These are phyloP conservation scores for Nyctereutes procyonoides DNA, from an alignment of 2,113 vertebrate genomes.

Conservation along the genomic window DNA sequence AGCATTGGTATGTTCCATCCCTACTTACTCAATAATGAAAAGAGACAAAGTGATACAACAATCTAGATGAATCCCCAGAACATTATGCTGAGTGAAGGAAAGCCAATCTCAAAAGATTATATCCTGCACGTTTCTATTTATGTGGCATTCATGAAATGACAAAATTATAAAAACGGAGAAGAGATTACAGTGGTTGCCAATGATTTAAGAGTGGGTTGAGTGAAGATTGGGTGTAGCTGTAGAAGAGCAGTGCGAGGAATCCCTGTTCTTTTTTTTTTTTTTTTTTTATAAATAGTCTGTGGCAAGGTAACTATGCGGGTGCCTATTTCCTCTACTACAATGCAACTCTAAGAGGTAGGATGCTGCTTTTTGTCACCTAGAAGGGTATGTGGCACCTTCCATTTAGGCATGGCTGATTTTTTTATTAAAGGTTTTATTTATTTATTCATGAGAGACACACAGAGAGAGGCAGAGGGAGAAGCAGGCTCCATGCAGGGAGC, in stretches of 20 bases:
- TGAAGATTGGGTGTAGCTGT: not conserved
- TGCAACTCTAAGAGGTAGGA: no score
- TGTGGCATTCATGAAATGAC: not conserved
- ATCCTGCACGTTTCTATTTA: not conserved
- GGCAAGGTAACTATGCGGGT: no score
- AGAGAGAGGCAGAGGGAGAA: no score
- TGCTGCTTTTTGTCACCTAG: no score
- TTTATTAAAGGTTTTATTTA: no score
- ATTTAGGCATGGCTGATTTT: no score
- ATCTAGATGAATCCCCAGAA: not conserved
- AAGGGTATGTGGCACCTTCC: no score
- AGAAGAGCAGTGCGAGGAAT: not conserved
- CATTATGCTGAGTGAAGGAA: not conserved
- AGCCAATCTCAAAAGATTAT: not conserved
- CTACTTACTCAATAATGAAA: not conserved
- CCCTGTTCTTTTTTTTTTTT: no score
- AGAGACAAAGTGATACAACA: not conserved
- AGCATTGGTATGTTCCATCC: not conserved
- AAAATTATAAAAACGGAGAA: conserved; percentile 9
- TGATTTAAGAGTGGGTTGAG: not conserved
- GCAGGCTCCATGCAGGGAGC: no score
- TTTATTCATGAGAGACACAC: no score
- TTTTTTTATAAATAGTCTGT: no score
- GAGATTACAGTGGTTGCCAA: not conserved
- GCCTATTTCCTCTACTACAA: no score